Conservation (phyloP, 1,140 invertebrate genomes). For the Magallana angulata region DNA sequence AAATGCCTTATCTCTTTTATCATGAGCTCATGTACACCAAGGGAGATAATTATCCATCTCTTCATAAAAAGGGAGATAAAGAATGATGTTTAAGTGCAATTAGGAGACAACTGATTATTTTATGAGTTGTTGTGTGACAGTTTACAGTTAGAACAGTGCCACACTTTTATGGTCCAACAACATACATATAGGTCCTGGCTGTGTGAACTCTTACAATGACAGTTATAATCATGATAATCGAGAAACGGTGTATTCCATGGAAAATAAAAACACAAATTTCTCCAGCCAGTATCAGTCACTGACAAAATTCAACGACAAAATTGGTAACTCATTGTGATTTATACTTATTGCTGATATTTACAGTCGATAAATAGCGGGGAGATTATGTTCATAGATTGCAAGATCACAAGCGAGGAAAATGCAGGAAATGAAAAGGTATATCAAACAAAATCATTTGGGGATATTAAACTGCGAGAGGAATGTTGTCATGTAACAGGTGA, state of each 20-base stretch:
- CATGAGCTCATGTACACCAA: constrained; percentile 14
- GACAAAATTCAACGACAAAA: neutral
- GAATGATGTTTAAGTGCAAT: constrained; percentile 10
- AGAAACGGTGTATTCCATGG: neutral
- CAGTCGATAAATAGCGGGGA: neutral
- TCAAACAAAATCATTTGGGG: neutral
- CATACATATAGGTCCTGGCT: neutral
- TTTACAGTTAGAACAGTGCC: neutral
- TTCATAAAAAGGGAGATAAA: constrained; percentile 31
- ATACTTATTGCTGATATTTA: constrained; percentile 8
- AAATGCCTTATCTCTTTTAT: constrained; percentile 1
- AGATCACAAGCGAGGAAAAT: neutral
- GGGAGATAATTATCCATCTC: constrained; percentile 20
- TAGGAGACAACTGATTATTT: constrained; percentile 15
- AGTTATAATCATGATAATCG: constrained; percentile 22
- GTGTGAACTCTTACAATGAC: neutral
- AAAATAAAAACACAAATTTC: neutral
- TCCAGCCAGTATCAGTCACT: neutral
- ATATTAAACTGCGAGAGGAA: neutral
- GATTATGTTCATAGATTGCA: constrained; percentile 20
- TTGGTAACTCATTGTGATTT: neutral
- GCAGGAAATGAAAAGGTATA: neutral
- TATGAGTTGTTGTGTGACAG: constrained; percentile 27
- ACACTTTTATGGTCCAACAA: neutral
- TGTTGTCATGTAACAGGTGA: neutral